Conservation (phyloP, 2,113 vertebrate species). For the Thunnus thynnus region DNA sequence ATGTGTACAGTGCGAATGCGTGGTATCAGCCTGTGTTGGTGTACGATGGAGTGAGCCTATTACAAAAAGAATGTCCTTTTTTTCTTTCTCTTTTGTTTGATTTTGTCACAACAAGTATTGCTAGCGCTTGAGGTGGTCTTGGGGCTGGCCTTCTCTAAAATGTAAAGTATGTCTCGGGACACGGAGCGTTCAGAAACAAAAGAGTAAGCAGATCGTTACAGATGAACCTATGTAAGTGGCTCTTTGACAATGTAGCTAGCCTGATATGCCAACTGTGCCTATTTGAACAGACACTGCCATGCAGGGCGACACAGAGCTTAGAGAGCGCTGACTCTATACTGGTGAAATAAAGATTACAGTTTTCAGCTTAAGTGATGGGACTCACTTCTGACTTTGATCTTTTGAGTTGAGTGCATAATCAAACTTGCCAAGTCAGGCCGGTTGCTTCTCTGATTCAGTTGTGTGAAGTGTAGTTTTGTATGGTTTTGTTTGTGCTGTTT, state of each 20-base stretch:
- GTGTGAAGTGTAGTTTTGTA: conserved; percentile 78
- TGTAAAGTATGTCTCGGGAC: conserved; percentile 67
- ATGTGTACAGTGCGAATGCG: conserved; percentile 66
- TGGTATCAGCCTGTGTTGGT: conserved; percentile 50
- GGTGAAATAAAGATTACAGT: conserved; percentile 48
- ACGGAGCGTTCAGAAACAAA: conserved; percentile 57
- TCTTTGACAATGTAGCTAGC: conserved; percentile 84
- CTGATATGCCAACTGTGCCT: conserved; percentile 88
- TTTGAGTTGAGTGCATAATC: conserved; percentile 34
- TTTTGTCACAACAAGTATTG: conserved; percentile 65
- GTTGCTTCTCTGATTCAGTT: conserved; percentile 66
- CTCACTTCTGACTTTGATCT: conserved; percentile 46
- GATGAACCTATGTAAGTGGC: conserved; percentile 79
- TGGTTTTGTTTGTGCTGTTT: conserved; percentile 80
- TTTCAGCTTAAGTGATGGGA: conserved; percentile 46
- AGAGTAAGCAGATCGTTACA: conserved; percentile 62
- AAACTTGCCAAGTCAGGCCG: conserved; percentile 60
- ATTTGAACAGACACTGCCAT: conserved; percentile 83
- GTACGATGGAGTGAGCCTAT: conserved; percentile 72
- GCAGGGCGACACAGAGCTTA: conserved; percentile 72
- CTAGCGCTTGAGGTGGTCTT: conserved; percentile 71
- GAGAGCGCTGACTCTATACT: conserved; percentile 64
- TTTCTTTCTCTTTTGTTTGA: conserved; percentile 63
- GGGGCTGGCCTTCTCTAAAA: conserved; percentile 67
- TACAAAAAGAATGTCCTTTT: conserved; percentile 77